These are phyloP conservation scores for Charanyca ferruginea DNA, from an alignment of 2,888 invertebrate genomes.

Conservation along the genomic window DNA sequence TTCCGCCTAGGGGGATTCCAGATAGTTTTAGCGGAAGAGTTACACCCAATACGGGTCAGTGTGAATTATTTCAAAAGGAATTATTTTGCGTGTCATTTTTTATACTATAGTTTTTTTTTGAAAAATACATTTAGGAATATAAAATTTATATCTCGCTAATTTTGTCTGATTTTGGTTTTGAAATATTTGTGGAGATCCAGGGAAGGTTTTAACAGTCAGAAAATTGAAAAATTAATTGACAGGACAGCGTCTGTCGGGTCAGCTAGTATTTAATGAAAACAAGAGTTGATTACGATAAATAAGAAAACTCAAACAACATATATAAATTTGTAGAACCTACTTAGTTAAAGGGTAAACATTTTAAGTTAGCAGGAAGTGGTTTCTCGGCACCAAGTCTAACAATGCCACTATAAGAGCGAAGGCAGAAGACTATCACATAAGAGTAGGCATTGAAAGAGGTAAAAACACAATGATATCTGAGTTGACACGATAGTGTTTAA, in stretches of 20 bases:
- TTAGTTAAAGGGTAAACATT: conserved; percentile 31
- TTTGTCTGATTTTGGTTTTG: too few species aligned
- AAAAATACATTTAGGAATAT: neutral
- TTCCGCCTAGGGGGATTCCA: neutral
- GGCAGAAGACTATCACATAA: conserved; percentile 31
- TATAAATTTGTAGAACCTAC: conserved; percentile 15
- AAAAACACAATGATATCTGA: neutral
- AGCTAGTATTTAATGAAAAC: too few species aligned
- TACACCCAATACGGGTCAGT: neutral
- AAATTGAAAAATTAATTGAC: too few species aligned
- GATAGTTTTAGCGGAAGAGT: conserved; percentile 1
- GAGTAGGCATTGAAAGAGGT: neutral
- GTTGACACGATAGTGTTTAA: neutral
- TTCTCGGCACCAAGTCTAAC: conserved; percentile 37
- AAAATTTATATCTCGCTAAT: too few species aligned
- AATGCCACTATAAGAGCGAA: neutral
- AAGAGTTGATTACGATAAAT: neutral
- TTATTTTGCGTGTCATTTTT: neutral
- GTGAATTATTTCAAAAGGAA: neutral
- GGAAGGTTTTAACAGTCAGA: too few species aligned
- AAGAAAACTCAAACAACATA: conserved; percentile 21
- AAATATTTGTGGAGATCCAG: too few species aligned
- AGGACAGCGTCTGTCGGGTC: too few species aligned
- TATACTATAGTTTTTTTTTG: neutral
- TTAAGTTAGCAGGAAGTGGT: conserved; percentile 49